A percentile compares a stretch with the other conserved stretches of the same genome.
Evolutionary conservation across 2,113 vertebrate species (phyloP).

Genomic region (Oryzias curvinotus): DNA sequence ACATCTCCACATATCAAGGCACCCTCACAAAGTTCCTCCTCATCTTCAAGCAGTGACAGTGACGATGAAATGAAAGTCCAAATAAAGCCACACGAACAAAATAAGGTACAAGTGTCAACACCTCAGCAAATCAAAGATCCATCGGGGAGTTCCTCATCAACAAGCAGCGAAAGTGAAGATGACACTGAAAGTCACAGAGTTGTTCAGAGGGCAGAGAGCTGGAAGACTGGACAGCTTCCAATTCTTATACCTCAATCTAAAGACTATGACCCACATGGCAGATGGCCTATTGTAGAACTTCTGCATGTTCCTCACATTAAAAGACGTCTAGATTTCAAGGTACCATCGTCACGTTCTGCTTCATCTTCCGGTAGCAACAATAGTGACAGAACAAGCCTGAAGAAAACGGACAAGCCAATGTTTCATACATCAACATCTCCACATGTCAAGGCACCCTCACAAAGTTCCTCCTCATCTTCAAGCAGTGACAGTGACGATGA

Average conservation of each 20-base stretch:
- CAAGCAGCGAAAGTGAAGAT: conserved; percentile 29
- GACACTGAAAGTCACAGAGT: neutral
- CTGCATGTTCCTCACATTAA: too few species aligned
- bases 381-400: too few species aligned
- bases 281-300: neutral
- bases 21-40: neutral
- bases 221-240: neutral
- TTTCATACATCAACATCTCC: neutral
- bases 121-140: conserved; percentile 23
- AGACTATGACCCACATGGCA: neutral
- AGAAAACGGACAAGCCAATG: too few species aligned
- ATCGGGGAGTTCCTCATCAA: conserved; percentile 4
- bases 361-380: too few species aligned
- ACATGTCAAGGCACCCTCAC: conserved; percentile 6
- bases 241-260: neutral
- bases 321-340: too few species aligned
- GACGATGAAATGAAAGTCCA: neutral
- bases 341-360: too few species aligned
- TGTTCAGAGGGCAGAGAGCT: neutral
- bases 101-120: neutral
- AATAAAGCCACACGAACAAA: neutral
- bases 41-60: conserved; percentile 34
- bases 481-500: conserved; percentile 33
- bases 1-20: conserved; percentile 9
- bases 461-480: conserved; percentile 18